These are phyloP conservation scores for Upupa epops DNA, from an alignment of 2,113 vertebrate species.

Conservation along the genomic window DNA sequence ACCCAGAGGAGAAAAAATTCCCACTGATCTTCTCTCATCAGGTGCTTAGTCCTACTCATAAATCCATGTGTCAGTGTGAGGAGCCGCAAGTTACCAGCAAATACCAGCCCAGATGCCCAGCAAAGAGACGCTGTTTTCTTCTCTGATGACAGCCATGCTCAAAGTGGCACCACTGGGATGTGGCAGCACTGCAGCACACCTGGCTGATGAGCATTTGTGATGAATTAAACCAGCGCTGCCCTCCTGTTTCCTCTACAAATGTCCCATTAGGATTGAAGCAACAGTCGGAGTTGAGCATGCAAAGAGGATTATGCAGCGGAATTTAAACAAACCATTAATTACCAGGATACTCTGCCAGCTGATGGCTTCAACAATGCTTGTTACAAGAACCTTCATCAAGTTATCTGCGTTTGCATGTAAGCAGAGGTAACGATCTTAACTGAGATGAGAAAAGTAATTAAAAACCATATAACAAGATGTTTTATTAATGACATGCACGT, in stretches of 20 bases:
- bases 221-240: background rate
- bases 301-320: slow-evolving; percentile 5
- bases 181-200: background rate
- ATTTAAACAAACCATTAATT: slow-evolving; percentile 65
- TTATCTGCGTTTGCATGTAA: slow-evolving; percentile 30
- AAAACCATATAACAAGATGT: slow-evolving; percentile 53
- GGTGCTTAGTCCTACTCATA: background rate
- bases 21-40: background rate
- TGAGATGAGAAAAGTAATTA: slow-evolving; percentile 65
- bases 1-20: background rate
- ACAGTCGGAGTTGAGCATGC: background rate
- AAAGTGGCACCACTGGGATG: background rate
- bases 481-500: slow-evolving; percentile 7
- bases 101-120: background rate
- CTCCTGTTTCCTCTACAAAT: background rate
- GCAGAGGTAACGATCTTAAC: slow-evolving; percentile 29
- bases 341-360: slow-evolving; percentile 29
- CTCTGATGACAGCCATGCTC: rapidly evolving
- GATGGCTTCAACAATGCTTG: slow-evolving; percentile 50
- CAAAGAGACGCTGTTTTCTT: background rate
- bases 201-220: background rate
- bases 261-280: slow-evolving; percentile 23
- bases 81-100: background rate
- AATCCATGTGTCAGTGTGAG: background rate
- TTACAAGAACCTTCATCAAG: slow-evolving; percentile 52